These are phyloP conservation scores for Eulemur coronatus DNA, from an alignment of 2,797 vertebrate species.

Conservation along the genomic window DNA sequence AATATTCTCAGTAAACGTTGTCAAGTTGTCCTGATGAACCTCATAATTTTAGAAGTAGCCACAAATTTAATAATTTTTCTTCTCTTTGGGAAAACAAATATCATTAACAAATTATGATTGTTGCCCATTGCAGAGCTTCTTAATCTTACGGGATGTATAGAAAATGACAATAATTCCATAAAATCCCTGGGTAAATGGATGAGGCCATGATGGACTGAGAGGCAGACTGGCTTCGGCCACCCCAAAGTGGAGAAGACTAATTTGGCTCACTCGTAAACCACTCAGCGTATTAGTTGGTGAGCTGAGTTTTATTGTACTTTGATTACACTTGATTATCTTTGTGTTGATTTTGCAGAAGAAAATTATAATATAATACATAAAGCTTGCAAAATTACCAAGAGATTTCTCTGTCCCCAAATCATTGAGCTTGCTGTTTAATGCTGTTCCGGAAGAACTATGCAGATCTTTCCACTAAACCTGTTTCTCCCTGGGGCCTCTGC, in stretches of 20 bases:
- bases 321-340: neutral
- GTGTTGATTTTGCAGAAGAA: neutral
- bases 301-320: neutral
- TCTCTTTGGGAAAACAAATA: neutral
- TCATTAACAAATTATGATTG: neutral
- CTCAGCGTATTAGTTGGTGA: neutral
- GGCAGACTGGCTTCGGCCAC: neutral
- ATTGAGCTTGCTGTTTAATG: neutral
- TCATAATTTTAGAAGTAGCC: neutral
- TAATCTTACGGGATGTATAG: neutral
- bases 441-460: neutral
- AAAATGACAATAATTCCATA: neutral
- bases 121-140: neutral
- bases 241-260: neutral
- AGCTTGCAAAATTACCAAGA: neutral
- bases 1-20: neutral
- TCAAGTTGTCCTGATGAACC: neutral
- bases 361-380: neutral
- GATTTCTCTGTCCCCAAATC: neutral
- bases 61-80: neutral
- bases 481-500: neutral
- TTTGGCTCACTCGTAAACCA: neutral
- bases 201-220: neutral
- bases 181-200: neutral
- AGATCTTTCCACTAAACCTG: neutral